Evolutionary conservation across 2,113 vertebrate genomes (phyloP), one percentile per base, ranked within the genome.

Genomic region (Leptobrachium ailaonicum): DNA sequence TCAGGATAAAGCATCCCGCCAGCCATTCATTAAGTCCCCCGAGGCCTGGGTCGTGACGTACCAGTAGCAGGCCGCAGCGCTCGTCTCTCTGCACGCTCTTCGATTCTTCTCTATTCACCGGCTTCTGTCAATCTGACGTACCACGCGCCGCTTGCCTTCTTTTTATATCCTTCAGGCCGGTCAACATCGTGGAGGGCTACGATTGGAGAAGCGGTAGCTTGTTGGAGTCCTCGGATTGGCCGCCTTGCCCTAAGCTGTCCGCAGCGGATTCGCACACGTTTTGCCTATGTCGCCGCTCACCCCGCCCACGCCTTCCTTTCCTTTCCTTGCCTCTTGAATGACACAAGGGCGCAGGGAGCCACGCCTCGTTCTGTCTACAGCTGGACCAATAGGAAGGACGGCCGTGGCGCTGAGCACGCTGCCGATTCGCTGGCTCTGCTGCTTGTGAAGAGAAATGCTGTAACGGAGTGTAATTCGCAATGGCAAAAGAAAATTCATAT

Each of bases 171-270:
- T 88, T 73, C 91, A 75, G 89, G 85, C 83, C 85, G 90, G 92
- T 87, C 85, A 92, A 87, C 88, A 85, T 97, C 96, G 96, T 98
- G 96, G 96, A 97, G 92, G 66, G 83, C 79, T 3, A 0, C 63
- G 66, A 96, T 98, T 99, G 96, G 97, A 71, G 20, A 8, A 71
- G 1, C 10, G 0, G n/a, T 85, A 83, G 75, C 80, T 92, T 84
- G 96, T 94, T 98, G 96, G 95, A 98, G 90, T 83, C 6, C 66
- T 1, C 13, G 82, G 77, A 97, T 97, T 98, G 90, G 90, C 47
- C 64, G 0, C 54, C 43, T 3, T 47, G 58, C 44, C 88, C 86
- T 76, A 95, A 86, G 95, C 95, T 98, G 96, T 92, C 95, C 88
- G 89, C 76, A n/a, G 82, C 86, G 90, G 93, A 97, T 96, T 95